These are phyloP conservation scores for Melanargia galathea DNA, from an alignment of 2,888 invertebrate species.

Conservation along the genomic window DNA sequence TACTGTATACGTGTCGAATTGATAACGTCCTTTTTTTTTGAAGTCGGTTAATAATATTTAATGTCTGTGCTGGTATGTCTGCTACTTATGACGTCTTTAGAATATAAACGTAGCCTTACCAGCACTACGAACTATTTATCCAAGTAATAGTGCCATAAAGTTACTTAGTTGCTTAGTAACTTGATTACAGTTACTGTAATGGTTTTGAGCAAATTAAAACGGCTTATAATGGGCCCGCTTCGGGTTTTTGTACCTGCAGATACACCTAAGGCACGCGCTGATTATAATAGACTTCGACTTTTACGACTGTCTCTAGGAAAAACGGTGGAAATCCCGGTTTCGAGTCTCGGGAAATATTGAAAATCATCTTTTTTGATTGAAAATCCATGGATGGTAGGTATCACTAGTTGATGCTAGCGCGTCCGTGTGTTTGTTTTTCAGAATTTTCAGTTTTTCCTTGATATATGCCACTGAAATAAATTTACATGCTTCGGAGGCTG, in stretches of 20 bases:
- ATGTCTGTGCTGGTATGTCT: too few species aligned
- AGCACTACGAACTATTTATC: constrained; percentile 11
- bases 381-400: too few species aligned
- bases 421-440: too few species aligned
- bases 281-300: neutral
- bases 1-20: too few species aligned
- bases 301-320: neutral
- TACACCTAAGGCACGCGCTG: neutral
- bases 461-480: too few species aligned
- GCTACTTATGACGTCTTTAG: too few species aligned
- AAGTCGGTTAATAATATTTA: too few species aligned
- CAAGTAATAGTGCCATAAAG: constrained; percentile 23
- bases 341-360: neutral
- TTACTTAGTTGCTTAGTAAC: constrained; percentile 12
- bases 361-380: neutral
- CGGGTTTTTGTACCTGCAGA: neutral
- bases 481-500: too few species aligned
- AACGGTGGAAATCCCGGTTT: neutral
- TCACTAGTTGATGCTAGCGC: too few species aligned
- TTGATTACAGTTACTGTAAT: constrained; percentile 25
- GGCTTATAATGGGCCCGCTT: constrained; percentile 18
- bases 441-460: too few species aligned
- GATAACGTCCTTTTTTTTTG: too few species aligned
- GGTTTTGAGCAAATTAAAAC: constrained; percentile 27
- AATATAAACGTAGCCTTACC: too few species aligned